These are phyloP conservation scores for Pyrocoelia pectoralis DNA, from an alignment of 2,888 invertebrate genomes.

Conservation along the genomic window DNA sequence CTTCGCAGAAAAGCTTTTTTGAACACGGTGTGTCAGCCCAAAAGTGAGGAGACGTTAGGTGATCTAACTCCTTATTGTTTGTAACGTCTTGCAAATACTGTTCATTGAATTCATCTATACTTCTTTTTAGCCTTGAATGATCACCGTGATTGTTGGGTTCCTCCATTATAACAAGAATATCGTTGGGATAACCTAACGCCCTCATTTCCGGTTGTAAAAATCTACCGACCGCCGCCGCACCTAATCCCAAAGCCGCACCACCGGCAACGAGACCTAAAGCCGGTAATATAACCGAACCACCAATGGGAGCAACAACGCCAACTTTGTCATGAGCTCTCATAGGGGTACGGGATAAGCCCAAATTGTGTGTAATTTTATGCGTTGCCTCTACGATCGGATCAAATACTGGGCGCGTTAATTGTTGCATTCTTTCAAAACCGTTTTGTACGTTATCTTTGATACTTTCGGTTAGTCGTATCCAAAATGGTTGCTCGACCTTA, in stretches of 20 bases:
- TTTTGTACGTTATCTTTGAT: conserved; percentile 76
- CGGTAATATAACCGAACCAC: conserved; percentile 72
- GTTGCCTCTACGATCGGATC: conserved; percentile 81
- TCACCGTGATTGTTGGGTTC: conserved; percentile 24
- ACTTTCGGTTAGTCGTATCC: conserved; percentile 77
- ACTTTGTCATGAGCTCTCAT: conserved; percentile 72
- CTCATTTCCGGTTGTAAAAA: conserved; percentile 62
- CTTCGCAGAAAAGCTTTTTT: conserved; percentile 79
- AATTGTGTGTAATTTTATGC: conserved; percentile 79
- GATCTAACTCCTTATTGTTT: conserved; percentile 47
- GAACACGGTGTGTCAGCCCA: conserved; percentile 83
- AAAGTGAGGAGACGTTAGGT: conserved; percentile 55
- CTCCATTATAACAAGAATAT: conserved; percentile 52
- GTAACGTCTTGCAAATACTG: conserved; percentile 53
- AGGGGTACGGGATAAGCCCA: conserved; percentile 67
- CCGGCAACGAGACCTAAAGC: conserved; percentile 81
- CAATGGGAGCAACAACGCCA: conserved; percentile 66
- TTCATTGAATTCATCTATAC: conserved; percentile 56
- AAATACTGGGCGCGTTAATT: conserved; percentile 71
- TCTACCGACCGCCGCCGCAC: conserved; percentile 80
- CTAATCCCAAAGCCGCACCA: conserved; percentile 83
- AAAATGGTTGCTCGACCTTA: conserved; percentile 72
- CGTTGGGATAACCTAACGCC: conserved; percentile 46
- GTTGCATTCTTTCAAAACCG: conserved; percentile 74
- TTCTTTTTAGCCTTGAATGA: conserved; percentile 24